Percentiles rank a stretch among this genome's conserved stretches.
Evolutionary conservation across 2,888 invertebrate genomes (phyloP).

Genomic region (Platerodrilus igneus): DNA sequence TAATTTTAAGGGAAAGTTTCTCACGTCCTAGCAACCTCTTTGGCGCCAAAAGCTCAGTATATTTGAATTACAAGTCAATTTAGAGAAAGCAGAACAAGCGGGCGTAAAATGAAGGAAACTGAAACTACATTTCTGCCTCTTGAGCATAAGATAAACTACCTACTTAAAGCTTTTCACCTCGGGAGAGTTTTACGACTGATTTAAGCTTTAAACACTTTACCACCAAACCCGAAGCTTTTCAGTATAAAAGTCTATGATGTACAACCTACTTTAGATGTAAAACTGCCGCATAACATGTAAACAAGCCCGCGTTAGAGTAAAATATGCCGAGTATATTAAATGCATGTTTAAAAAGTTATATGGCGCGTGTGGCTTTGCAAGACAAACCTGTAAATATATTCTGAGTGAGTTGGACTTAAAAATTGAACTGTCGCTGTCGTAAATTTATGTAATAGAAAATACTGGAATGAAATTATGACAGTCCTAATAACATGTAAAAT

Average conservation of each 20-base stretch:
- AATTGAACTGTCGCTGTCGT: slow-evolving; percentile 6
- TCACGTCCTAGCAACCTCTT: slow-evolving; percentile 13
- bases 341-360: too few species aligned
- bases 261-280: too few species aligned
- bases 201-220: slow-evolving; percentile 3
- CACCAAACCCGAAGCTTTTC: too few species aligned
- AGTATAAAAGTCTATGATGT: too few species aligned
- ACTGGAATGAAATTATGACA: slow-evolving; percentile 12
- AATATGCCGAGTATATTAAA: too few species aligned
- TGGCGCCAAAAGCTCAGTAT: slow-evolving; percentile 18
- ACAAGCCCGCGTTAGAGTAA: too few species aligned
- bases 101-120: slow-evolving; percentile 26
- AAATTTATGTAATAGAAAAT: slow-evolving; percentile 3
- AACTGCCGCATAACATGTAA: too few species aligned
- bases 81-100: slow-evolving; percentile 19
- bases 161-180: slow-evolving; percentile 30
- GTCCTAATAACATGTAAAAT: slow-evolving; percentile 12
- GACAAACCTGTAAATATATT: too few species aligned
- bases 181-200: slow-evolving; percentile 27
- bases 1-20: slow-evolving; percentile 19
- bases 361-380: too few species aligned
- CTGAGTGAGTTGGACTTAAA: too few species aligned
- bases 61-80: slow-evolving; percentile 25
- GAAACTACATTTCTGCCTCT: slow-evolving; percentile 28
- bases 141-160: slow-evolving; percentile 30